Evolutionary conservation across 2,113 vertebrate genomes (phyloP), one percentile per base, ranked within the genome.

Genomic region (Vidua chalybeata): DNA sequence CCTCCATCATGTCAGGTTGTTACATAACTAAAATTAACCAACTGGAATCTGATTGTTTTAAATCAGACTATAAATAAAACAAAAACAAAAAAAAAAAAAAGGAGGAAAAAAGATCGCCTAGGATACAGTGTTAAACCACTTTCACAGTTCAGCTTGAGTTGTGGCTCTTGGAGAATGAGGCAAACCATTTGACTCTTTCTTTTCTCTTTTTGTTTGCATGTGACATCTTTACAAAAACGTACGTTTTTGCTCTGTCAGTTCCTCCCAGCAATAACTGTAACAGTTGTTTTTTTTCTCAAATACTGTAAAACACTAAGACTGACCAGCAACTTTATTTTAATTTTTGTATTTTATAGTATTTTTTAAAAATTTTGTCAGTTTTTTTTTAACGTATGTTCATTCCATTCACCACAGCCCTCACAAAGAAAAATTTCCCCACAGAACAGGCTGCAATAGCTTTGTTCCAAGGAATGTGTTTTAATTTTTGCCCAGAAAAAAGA

Each of bases 51-150:
- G 99, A 99, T 99, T 99, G 97, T 96, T 98, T 98, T 98, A 98
- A 99, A 99, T 99, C 99, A 99, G 99, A 99, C 98, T 98, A 99
- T 99, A 99, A 99, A 99, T 99, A 98, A 98, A 98, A 97, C 93
- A 97, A 98, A 98, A 97, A 96, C 96, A 97, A 98, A 98, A 76
- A 97, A 76, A 97, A 97, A 35, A 35, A 97, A 97, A 91, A 98
- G 96, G 95, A 95, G 98, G 97, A 97, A 97, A 98, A 98, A 98
- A 99, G 98, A 98, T 99, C 98, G 96, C 98, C 99, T 99, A 99
- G 98, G 98, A 99, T 99, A 99, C 99, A 99, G 99, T 99, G 99
- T 99, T 99, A 99, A 99, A 99, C 99, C 99, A 99, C 99, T 99
- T 99, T 99, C 99, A 99, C 99, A 99, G 99, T 99, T 99, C 99